A percentile compares a stretch with the other conserved stretches of the same genome.
Evolutionary conservation across 2,888 invertebrate species (phyloP).

Genomic region (Acanthosepion esculentum): DNA sequence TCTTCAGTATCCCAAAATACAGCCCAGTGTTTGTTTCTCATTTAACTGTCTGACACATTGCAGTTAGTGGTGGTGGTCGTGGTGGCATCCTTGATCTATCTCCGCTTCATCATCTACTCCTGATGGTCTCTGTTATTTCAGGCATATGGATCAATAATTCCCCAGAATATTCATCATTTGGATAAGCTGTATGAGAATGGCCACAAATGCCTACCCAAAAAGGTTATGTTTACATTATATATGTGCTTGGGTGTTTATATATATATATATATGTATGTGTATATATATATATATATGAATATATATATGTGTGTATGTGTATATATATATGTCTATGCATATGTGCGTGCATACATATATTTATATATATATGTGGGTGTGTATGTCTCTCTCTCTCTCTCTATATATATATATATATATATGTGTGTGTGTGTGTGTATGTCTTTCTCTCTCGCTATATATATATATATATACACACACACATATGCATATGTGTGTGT

Average conservation of each 20-base stretch:
- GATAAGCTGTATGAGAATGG: constrained; percentile 7
- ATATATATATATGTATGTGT: too few relatives aligned
- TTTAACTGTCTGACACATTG: constrained; percentile 21
- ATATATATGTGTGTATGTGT: neutral
- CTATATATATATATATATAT: too few relatives aligned
- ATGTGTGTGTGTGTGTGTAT: too few relatives aligned
- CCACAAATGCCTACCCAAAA: neutral
- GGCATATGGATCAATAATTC: constrained; percentile 25
- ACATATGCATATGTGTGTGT: too few relatives aligned
- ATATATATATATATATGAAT: too few relatives aligned
- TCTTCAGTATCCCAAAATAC: constrained; percentile 4
- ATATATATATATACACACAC: too few relatives aligned
- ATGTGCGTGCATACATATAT: neutral
- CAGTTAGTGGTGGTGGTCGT: neutral
- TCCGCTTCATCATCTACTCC: neutral
- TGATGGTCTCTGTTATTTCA: constrained; percentile 33
- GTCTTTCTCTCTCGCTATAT: too few relatives aligned
- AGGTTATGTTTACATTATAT: neutral
- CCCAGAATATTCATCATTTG: neutral
- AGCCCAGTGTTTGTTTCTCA: neutral
- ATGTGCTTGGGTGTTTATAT: too few relatives aligned
- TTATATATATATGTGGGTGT: too few relatives aligned
- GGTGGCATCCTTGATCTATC: neutral
- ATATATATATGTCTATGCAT: neutral
- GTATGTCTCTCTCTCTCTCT: too few relatives aligned